Evolutionary conservation across 1,140 invertebrate species (phyloP).

Genomic region (Cardiocondyla obscurior): DNA sequence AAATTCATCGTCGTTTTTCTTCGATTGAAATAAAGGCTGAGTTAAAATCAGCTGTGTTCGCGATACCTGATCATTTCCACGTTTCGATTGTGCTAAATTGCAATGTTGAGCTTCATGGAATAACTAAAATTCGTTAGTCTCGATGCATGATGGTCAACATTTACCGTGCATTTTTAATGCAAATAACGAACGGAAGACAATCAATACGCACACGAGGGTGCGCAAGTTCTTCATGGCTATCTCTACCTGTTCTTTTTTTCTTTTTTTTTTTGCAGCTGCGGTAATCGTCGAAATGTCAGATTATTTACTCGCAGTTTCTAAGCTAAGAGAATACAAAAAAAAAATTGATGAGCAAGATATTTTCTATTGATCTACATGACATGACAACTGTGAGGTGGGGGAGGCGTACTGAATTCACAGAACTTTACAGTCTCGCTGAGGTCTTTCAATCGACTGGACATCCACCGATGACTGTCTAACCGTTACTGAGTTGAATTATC

Average conservation of each 20-base stretch:
- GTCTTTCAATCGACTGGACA: neutral
- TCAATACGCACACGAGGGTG: neutral
- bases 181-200: neutral
- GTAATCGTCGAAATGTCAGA: slow-evolving; percentile 6
- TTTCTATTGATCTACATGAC: neutral
- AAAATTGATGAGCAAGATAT: neutral
- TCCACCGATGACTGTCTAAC: neutral
- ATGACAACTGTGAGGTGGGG: neutral
- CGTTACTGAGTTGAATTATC: neutral
- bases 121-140: neutral
- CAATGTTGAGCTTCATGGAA: neutral
- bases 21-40: neutral
- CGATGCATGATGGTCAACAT: neutral
- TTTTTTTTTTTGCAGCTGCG: neutral
- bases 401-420: neutral
- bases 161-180: slow-evolving; percentile 33
- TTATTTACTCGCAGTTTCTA: neutral
- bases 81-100: neutral
- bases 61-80: neutral
- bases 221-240: neutral
- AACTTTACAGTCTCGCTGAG: neutral
- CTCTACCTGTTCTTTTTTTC: slow-evolving; percentile 5
- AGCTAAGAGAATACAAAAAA: neutral
- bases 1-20: neutral
- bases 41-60: neutral